Evolutionary conservation across 2,113 vertebrate species (phyloP).

Genomic region (Oceanites oceanicus): DNA sequence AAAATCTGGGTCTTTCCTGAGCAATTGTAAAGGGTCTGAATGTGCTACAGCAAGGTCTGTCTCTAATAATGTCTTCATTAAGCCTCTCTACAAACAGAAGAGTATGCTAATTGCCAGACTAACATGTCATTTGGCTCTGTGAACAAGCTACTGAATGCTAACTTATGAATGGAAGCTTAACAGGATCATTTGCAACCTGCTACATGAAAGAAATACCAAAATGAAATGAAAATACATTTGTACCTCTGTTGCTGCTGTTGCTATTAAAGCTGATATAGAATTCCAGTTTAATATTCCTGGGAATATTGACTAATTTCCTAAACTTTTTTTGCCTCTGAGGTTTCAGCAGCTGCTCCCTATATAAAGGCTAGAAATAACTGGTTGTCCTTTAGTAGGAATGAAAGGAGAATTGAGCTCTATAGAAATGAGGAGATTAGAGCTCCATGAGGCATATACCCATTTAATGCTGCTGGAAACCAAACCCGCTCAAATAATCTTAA

Average conservation of each 20-base stretch:
- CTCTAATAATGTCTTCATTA: slow-evolving; percentile 50
- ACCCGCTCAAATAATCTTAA: slow-evolving; percentile 22
- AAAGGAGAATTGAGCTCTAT: slow-evolving; percentile 42
- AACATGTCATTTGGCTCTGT: not conserved
- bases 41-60: not conserved
- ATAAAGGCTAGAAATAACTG: slow-evolving; percentile 32
- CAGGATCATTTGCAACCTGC: slow-evolving; percentile 21
- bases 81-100: slow-evolving; percentile 7
- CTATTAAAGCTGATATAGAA: not conserved
- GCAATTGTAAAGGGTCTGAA: not conserved
- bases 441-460: slow-evolving; percentile 26
- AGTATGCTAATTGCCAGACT: slow-evolving; percentile 22
- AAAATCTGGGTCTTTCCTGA: not conserved
- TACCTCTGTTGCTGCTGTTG: not conserved
- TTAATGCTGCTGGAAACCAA: slow-evolving; percentile 45
- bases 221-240: not conserved
- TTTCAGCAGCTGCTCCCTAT: slow-evolving; percentile 12
- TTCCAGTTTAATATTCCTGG: not conserved
- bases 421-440: slow-evolving; percentile 60
- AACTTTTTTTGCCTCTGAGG: not conserved
- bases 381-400: not conserved
- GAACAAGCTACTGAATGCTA: not conserved
- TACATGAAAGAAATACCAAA: slow-evolving; percentile 26
- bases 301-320: not conserved
- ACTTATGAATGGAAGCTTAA: slow-evolving; percentile 9